Conservation (phyloP, 1,140 invertebrate genomes). For the Eumeta japonica region DNA sequence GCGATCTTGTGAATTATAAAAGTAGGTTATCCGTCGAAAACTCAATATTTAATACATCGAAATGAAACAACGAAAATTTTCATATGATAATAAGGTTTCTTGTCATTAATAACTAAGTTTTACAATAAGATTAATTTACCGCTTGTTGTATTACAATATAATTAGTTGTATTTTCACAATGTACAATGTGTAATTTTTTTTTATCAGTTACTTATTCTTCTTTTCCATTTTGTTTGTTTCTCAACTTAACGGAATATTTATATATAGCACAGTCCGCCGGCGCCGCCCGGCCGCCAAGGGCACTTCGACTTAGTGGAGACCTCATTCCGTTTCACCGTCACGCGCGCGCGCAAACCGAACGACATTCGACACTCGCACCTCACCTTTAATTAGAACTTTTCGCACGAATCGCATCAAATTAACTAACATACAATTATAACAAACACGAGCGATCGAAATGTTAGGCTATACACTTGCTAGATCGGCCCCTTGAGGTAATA, state of each 20-base stretch:
- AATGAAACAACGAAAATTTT: too few relatives aligned
- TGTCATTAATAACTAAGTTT: slow-evolving; percentile 54
- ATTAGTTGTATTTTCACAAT: slow-evolving; percentile 55
- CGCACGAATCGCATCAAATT: too few relatives aligned
- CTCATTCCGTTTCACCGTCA: not conserved
- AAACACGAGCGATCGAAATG: too few relatives aligned
- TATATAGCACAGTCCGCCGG: slow-evolving; percentile 46
- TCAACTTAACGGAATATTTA: not conserved
- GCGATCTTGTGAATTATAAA: too few relatives aligned
- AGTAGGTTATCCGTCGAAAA: too few relatives aligned
- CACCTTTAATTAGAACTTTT: too few relatives aligned
- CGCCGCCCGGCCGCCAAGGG: slow-evolving; percentile 42
- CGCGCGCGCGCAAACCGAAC: too few relatives aligned
- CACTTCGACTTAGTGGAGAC: slow-evolving; percentile 48
- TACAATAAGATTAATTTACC: slow-evolving; percentile 55
- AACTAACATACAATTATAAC: too few relatives aligned
- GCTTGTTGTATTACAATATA: slow-evolving; percentile 42
- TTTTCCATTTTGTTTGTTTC: not conserved
- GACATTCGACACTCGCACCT: too few relatives aligned
- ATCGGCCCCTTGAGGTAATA: too few relatives aligned
- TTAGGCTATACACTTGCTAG: too few relatives aligned
- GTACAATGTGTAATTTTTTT: slow-evolving; percentile 50
- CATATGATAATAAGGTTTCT: slow-evolving; percentile 58
- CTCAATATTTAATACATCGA: too few relatives aligned
- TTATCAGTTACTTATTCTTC: slow-evolving; percentile 45